These are phyloP conservation scores for Sinocyclocheilus anshuiensis DNA, from an alignment of 2,113 vertebrate species.

Conservation along the genomic window DNA sequence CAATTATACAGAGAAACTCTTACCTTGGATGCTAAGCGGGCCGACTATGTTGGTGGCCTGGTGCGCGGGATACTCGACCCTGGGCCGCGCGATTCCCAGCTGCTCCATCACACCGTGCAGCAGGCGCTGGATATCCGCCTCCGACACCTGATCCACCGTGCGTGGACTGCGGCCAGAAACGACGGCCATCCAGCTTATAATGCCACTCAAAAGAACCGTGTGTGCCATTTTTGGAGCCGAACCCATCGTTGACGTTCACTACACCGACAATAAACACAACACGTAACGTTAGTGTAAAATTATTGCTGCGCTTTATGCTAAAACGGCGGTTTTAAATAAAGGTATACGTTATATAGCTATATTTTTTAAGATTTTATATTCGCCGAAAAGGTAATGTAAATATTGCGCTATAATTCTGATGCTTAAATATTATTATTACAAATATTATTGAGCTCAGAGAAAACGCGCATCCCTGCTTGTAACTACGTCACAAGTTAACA, in stretches of 20 bases:
- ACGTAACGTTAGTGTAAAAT: background rate
- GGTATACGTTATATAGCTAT: too few species aligned
- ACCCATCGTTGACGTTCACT: conserved; percentile 54
- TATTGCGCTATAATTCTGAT: background rate
- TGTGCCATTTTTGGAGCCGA: conserved; percentile 54
- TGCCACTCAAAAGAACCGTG: conserved; percentile 69
- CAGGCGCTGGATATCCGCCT: conserved; percentile 92
- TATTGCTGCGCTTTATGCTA: background rate
- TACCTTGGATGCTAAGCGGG: conserved; percentile 96
- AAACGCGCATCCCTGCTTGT: background rate
- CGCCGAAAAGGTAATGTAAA: background rate
- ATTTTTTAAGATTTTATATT: background rate
- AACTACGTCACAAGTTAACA: conserved; percentile 25
- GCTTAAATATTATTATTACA: background rate
- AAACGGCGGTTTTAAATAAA: background rate
- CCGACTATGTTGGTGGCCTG: conserved; percentile 95
- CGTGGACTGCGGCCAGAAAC: conserved; percentile 79
- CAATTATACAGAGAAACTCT: background rate
- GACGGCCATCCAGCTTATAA: conserved; percentile 72
- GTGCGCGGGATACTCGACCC: conserved; percentile 95
- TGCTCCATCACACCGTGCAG: conserved; percentile 98
- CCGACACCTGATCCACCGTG: conserved; percentile 85
- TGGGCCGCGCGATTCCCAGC: conserved; percentile 90
- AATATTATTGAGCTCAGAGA: background rate
- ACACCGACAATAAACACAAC: background rate